Percentiles rank a stretch among this genome's conserved stretches.
Evolutionary conservation across 23 tunicate genomes (phyloP).

Genomic region (Pegea sp.): DNA sequence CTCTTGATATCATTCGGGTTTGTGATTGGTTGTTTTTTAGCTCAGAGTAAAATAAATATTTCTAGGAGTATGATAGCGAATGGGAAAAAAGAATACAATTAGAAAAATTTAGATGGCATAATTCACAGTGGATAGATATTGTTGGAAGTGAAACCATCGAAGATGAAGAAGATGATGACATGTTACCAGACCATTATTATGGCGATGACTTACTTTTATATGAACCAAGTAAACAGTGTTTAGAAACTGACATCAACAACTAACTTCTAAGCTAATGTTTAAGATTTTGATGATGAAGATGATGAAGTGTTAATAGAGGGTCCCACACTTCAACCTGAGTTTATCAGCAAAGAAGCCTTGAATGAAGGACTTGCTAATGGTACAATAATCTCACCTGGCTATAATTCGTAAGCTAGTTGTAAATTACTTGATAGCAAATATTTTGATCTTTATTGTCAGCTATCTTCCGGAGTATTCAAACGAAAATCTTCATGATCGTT

Average conservation of each 20-base stretch:
- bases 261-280: not conserved
- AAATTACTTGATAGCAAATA: no score
- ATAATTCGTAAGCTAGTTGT: no score
- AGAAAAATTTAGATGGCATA: slow-evolving; percentile 93
- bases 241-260: not conserved
- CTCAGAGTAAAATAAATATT: not conserved
- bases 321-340: slow-evolving; percentile 9
- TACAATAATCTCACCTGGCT: slow-evolving; percentile 19
- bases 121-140: slow-evolving; percentile 99
- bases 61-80: slow-evolving; percentile 58
- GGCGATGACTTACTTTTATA: slow-evolving; percentile 27
- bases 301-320: slow-evolving; percentile 33
- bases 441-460: no score
- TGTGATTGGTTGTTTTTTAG: no score
- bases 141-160: slow-evolving; percentile 55
- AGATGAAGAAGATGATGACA: slow-evolving; percentile 27
- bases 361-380: slow-evolving; percentile 18
- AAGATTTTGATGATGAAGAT: not conserved
- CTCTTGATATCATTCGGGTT: slow-evolving; percentile 91
- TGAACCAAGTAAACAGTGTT: slow-evolving; percentile 41
- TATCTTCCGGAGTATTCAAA: no score
- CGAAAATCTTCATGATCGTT: no score
- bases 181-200: slow-evolving; percentile 14
- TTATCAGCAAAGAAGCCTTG: slow-evolving; percentile 16
- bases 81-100: slow-evolving; percentile 67